Conservation (phyloP, 2,888 invertebrate genomes). For the Cryptocheilus praepositus region DNA sequence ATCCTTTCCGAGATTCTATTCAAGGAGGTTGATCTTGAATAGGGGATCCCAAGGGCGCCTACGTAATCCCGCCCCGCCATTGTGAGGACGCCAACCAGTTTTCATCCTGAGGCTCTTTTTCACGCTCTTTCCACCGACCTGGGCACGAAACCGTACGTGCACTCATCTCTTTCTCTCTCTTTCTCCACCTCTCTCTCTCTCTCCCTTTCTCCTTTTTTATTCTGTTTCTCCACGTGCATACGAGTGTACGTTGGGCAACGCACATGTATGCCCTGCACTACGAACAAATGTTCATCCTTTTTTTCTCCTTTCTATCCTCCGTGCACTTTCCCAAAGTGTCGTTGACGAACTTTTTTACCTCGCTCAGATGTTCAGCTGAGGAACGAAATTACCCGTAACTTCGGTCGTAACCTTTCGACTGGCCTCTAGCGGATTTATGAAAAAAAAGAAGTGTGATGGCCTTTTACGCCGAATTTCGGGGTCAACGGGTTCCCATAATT, state of each 20-base stretch:
- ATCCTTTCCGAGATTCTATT: conserved; percentile 61
- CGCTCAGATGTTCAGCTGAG: too few relatives aligned
- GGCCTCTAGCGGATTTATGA: neutral
- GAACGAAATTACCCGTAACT: too few relatives aligned
- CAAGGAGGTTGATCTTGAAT: conserved; percentile 57
- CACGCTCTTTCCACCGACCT: conserved; percentile 54
- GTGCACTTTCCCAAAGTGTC: neutral
- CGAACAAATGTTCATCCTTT: neutral
- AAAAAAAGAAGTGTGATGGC: neutral
- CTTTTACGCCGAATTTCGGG: conserved; percentile 2
- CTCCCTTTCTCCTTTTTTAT: neutral
- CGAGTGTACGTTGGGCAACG: too few relatives aligned
- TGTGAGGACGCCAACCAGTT: conserved; percentile 62
- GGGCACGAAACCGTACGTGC: conserved; percentile 11
- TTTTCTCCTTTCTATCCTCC: neutral
- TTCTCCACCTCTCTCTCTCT: neutral
- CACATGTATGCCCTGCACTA: neutral
- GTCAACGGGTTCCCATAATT: conserved; percentile 2
- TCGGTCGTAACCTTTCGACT: neutral
- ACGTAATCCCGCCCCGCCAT: conserved; percentile 66
- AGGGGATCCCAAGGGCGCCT: conserved; percentile 67
- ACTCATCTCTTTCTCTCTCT: neutral
- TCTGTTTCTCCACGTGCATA: neutral
- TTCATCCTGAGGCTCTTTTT: conserved; percentile 54
- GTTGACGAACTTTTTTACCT: too few relatives aligned